phyloP scores from a whole-genome alignment of 1,140 invertebrate genomes.

The Gerris buenoi region DNA sequence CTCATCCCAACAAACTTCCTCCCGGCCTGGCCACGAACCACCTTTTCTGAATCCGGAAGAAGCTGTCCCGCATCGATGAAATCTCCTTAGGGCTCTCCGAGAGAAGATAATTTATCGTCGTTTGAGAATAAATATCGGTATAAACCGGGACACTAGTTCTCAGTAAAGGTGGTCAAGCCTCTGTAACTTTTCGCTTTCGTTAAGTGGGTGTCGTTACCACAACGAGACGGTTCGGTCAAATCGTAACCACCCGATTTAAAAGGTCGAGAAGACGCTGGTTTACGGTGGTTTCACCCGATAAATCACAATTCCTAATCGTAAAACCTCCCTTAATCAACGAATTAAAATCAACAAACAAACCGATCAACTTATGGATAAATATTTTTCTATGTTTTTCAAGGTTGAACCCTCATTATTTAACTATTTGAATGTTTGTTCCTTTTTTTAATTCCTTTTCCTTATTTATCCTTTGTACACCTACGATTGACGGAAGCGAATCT shows the following conservation, averaged over 20 bases:
- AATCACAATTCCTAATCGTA: no score
- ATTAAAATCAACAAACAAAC: no score
- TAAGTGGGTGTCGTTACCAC: not conserved
- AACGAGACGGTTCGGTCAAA: not conserved
- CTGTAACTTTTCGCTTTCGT: no score
- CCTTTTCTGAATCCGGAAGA: constrained; percentile 15
- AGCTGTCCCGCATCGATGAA: not conserved
- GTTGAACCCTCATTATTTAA: no score
- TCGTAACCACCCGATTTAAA: not conserved
- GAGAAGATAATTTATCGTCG: not conserved
- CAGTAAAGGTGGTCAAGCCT: not conserved
- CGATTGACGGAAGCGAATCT: no score
- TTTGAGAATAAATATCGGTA: not conserved
- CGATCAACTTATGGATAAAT: no score
- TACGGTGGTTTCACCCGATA: no score
- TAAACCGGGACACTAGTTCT: not conserved
- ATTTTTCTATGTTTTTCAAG: no score
- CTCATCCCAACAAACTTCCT: constrained; percentile 10
- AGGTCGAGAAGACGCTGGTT: not conserved
- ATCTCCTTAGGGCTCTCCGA: not conserved
- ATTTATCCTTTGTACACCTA: no score
- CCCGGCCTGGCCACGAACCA: constrained; percentile 14
- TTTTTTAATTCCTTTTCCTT: no score
- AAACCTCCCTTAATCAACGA: no score
- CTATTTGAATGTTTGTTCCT: no score